These are phyloP conservation scores for Branchipolynoe longqiensis DNA, from an alignment of 2,888 invertebrate species.

Conservation along the genomic window DNA sequence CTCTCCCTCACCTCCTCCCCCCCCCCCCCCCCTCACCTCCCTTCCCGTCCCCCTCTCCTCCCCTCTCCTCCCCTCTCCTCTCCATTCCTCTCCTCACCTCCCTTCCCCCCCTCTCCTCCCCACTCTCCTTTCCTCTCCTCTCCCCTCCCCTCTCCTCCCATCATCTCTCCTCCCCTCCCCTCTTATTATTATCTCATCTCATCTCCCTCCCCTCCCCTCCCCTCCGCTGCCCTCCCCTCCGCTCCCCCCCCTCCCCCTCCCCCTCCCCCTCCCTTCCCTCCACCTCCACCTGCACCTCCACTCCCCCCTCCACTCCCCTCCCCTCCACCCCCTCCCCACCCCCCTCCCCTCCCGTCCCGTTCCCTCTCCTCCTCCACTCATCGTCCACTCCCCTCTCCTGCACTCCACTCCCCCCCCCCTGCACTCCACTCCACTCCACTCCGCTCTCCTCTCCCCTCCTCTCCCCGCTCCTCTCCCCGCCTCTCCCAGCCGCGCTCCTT, in stretches of 20 bases:
- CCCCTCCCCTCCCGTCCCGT: constrained; percentile 3
- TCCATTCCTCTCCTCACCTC: no score
- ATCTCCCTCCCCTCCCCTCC: background rate
- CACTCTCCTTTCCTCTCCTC: constrained; percentile 7
- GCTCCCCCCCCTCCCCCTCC: background rate
- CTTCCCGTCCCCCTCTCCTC: no score
- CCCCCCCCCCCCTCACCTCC: background rate
- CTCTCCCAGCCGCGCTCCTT: constrained; percentile 16
- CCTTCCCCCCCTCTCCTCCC: constrained; percentile 26
- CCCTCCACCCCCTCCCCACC: constrained; percentile 19
- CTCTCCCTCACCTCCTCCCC: no score
- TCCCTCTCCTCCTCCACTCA: background rate
- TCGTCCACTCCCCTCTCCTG: background rate
- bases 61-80: no score
- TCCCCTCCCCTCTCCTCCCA: background rate
- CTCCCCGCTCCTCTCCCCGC: no score
- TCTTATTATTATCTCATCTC: no score
- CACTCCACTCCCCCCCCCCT: background rate
- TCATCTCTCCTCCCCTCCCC: background rate
- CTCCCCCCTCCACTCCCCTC: no score
- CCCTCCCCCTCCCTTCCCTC: background rate
- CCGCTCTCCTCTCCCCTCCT: no score
- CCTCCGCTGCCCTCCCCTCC: background rate
- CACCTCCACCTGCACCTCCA: no score
- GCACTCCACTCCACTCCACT: background rate